Conservation (phyloP, 1,140 invertebrate species). For the Pseudomyrmex sp. region DNA sequence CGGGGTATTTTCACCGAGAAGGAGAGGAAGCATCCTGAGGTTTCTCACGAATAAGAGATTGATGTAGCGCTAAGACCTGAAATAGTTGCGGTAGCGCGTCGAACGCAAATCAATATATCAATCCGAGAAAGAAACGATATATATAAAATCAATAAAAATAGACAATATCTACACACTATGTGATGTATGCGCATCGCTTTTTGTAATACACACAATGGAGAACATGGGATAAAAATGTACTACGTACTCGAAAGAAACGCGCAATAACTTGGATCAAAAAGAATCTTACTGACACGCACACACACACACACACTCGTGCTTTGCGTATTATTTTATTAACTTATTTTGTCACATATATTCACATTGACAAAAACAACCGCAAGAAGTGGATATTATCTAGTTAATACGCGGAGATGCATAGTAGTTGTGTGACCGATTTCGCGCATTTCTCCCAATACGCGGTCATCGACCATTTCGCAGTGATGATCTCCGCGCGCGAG, state of each 20-base stretch:
- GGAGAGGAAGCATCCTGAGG: neutral
- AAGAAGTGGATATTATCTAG: neutral
- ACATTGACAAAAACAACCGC: neutral
- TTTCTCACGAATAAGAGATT: slow-evolving; percentile 17
- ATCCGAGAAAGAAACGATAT: neutral
- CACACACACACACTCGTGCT: neutral
- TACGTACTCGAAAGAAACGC: neutral
- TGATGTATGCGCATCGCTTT: neutral
- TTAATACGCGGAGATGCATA: slow-evolving; percentile 8
- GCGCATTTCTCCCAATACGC: slow-evolving; percentile 14
- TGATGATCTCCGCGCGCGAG: slow-evolving; percentile 18
- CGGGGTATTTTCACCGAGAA: neutral
- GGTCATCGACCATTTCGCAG: slow-evolving; percentile 39
- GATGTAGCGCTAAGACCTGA: neutral
- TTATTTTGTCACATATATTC: neutral
- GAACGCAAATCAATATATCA: neutral
- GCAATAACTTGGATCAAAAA: neutral
- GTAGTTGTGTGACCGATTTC: slow-evolving; percentile 31
- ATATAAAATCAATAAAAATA: neutral
- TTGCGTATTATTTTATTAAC: neutral
- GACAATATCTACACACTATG: neutral
- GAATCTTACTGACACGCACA: neutral
- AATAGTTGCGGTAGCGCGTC: neutral
- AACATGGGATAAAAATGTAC: neutral
- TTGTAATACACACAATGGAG: neutral